These are phyloP conservation scores for Heliornis fulica DNA, from an alignment of 2,113 vertebrate species.

Conservation along the genomic window DNA sequence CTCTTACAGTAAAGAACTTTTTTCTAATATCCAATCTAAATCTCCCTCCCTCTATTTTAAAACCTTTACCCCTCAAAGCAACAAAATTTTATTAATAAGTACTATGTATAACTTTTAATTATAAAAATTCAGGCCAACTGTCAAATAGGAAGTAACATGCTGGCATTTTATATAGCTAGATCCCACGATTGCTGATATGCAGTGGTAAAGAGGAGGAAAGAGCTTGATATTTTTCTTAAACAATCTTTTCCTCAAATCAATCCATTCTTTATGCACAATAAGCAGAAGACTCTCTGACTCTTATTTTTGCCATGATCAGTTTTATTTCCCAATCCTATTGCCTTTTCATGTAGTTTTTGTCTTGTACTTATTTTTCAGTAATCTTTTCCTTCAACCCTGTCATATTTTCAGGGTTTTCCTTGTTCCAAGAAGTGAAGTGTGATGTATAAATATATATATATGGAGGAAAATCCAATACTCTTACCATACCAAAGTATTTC, in stretches of 20 bases:
- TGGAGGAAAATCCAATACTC: background rate
- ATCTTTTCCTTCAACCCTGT: background rate
- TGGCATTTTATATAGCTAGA: rapidly evolving
- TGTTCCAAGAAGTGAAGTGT: background rate
- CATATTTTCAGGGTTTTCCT: background rate
- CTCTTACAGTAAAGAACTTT: too few species aligned
- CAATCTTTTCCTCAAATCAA: background rate
- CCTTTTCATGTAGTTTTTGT: background rate
- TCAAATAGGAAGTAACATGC: background rate
- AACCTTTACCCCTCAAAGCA: too few species aligned
- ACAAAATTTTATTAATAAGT: background rate
- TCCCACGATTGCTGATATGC: background rate
- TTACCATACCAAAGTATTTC: rapidly evolving
- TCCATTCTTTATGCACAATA: background rate
- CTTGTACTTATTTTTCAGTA: background rate
- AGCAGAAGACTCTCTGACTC: background rate
- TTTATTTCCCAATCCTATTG: background rate
- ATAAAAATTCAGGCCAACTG: background rate
- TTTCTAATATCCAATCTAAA: too few species aligned
- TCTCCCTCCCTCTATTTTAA: too few species aligned
- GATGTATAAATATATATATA: background rate
- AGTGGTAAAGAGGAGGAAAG: background rate
- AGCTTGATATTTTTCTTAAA: background rate
- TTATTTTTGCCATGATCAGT: background rate
- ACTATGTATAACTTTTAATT: background rate